Evolutionary conservation across 2,113 vertebrate genomes (phyloP).

Genomic region (Callipepla squamata): DNA sequence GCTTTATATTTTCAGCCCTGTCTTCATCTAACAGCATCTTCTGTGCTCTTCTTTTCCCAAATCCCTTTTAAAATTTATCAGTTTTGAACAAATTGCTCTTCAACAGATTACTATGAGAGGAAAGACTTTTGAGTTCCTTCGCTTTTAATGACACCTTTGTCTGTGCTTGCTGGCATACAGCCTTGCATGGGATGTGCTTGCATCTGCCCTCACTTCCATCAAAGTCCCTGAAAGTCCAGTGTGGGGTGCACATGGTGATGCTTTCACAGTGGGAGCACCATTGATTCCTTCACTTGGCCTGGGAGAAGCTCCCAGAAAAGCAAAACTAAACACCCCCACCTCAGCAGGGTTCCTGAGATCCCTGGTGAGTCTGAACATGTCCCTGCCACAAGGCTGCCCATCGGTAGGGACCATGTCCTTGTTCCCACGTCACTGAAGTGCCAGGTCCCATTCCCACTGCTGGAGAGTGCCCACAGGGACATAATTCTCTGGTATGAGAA

Average conservation of each 20-base stretch:
- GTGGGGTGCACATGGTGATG: accelerated
- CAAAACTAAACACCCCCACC: neutral
- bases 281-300: neutral
- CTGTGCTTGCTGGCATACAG: accelerated
- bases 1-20: accelerated
- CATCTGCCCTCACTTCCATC: neutral
- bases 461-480: neutral
- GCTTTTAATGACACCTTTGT: accelerated
- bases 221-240: neutral
- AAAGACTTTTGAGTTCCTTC: neutral
- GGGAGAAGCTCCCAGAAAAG: neutral
- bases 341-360: accelerated
- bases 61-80: neutral
- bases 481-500: neutral
- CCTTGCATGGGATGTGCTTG: accelerated
- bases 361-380: accelerated
- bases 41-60: neutral
- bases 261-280: neutral
- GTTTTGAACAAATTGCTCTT: neutral
- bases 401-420: neutral
- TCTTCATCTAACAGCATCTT: neutral
- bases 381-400: neutral
- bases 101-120: neutral
- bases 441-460: neutral
- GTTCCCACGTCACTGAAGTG: accelerated